Base-by-base conservation (phyloP, 2,888 invertebrate genomes). In the Sarcophaga rosellei region DNA sequence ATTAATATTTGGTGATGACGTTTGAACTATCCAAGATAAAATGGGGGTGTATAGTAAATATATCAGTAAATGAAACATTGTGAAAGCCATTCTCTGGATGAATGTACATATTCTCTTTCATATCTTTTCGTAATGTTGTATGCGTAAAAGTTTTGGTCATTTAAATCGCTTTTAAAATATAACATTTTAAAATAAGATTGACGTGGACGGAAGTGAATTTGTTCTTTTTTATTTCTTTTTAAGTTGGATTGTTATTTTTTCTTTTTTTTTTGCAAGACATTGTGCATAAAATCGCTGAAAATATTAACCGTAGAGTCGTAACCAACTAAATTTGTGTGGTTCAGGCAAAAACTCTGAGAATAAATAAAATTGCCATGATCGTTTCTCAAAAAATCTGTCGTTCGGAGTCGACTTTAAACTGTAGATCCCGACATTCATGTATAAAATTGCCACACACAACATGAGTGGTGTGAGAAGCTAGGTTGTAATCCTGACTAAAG, bases 131-230 rank as follows among this genome's bases (percentile, higher is more conserved):
- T 25, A 3, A 20, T 65, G n/a, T 59, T 44, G 20, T 66, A 44
- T 59, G 23, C 57, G 59, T 35, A 25, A 45, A 62, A 59, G 17
- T 74, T 74, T 74, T 65, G 63, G 63, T 25, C 74, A 65, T 74
- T 63, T 63, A 63, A 17, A 62, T 23, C 53, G 12, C 1, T 74
- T 61, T 72, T 47, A 68, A 53, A 68, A 72, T 57, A 20, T 45
- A 53, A 15, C 17, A 53, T 53, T 53, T 53, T 53, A 15, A 53
- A 53, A 45, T 45, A 6, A 72, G 45, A 63, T 21, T 79, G 73
- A 78, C 68, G 78, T 79, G 68, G 63, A 65, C 78, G 83, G 78
- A 83, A 83, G 68, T 74, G 78, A 74, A 73, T 72, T 73, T 25
- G 73, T 62, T 74, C 45, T 25, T 59, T 25, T 44, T 44, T 61